phyloP scores from a whole-genome alignment of 35 echinoderm and acorn worm genomes.

The Apostichopus parvimensis region DNA sequence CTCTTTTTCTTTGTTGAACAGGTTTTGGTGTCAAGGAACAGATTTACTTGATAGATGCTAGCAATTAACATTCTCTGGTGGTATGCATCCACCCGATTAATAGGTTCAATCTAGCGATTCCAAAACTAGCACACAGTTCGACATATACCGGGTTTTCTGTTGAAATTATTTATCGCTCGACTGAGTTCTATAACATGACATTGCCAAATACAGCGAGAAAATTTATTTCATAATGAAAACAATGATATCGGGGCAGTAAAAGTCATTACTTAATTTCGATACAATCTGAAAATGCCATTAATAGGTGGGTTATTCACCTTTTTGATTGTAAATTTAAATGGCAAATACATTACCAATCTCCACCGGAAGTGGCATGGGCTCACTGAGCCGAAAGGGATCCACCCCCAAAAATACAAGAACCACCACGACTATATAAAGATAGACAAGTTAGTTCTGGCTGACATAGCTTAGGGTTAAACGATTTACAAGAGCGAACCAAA shows the following conservation, averaged over 20 bases:
- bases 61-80: neutral
- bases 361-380: conserved; percentile 35
- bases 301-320: neutral
- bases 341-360: conserved; percentile 10
- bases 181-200: neutral
- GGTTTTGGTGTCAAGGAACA: neutral
- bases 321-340: conserved; percentile 14
- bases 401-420: conserved; percentile 7
- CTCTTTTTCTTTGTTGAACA: neutral
- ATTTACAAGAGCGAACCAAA: neutral
- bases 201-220: conserved; percentile 5
- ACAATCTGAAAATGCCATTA: conserved; percentile 2
- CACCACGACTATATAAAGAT: neutral
- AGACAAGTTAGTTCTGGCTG: conserved; percentile 37
- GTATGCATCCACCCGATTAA: neutral
- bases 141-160: neutral
- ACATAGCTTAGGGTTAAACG: conserved; percentile 30
- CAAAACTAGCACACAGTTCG: neutral
- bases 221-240: neutral
- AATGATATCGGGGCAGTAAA: neutral
- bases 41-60: neutral
- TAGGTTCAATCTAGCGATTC: conserved; percentile 16
- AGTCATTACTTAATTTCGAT: neutral
- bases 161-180: neutral
- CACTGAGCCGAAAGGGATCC: conserved; percentile 20